Base-by-base conservation (phyloP, 2,888 invertebrate genomes). In the Diadegma fenestrale region DNA sequence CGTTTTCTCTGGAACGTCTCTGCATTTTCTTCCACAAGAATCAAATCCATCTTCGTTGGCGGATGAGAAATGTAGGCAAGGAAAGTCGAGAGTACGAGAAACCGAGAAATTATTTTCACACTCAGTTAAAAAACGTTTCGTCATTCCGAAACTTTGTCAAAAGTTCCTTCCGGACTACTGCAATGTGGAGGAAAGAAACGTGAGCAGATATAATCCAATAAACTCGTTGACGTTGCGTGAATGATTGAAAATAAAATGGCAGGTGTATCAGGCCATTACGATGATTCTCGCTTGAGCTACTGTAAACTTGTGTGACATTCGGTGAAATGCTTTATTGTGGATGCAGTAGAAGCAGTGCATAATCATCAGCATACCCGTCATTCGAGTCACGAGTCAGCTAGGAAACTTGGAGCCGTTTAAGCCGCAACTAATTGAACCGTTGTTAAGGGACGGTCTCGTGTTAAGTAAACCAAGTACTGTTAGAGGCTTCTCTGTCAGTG, bases 391-490 rank as follows among this genome's bases (percentile, higher is more conserved):
- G 90, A 91, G 89, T 90, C 89, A 83, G 61, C 43, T 85, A 87
- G 63, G 88, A 87, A 91, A 90, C 90, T 90, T 82, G 86, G 87
- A 90, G 88, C 90, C 90, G 89, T 89, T 82, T 91, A 91, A 91
- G 91, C 89, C 89, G 85, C 87, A 89, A 90, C 90, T 91, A 91
- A 92, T 92, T 91, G 91, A 91, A 92, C 90, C 89, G 89, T 86
- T 87, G 87, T 87, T 76, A 61, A 80, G 79, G 76, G 79, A 66
- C 72, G 51, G 22, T 82, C 68, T 54, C 64, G 54, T 45, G 79
- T 72, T 71, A 79, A 45, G 79, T 82, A 79, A 75, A 80, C 69
- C 71, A 33, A 71, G 78, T 19, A 61, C 78, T 26, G 43, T n/a
- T n/a, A n/a, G 68, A 22, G 58, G 37, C n/a, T 64, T 81, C 58